Evolutionary conservation across 2,113 vertebrate species (phyloP).

Genomic region (Lagopus muta): DNA sequence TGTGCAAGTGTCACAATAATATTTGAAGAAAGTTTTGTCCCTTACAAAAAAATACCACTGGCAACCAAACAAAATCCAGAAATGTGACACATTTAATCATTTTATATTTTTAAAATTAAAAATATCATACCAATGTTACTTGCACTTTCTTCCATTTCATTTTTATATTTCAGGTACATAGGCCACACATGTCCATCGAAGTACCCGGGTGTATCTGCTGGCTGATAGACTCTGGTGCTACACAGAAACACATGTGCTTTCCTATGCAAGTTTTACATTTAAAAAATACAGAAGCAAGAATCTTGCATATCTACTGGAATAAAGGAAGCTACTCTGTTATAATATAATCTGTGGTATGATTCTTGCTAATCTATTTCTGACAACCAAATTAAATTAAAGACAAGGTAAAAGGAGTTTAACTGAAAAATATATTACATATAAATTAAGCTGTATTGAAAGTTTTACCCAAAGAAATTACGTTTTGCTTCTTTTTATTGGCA

Average conservation of each 20-base stretch:
- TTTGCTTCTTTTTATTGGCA: background rate
- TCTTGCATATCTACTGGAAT: background rate
- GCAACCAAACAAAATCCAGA: background rate
- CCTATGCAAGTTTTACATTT: background rate
- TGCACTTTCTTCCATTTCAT: constrained; percentile 78
- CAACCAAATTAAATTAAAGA: background rate
- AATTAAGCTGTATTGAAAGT: background rate
- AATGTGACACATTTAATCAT: background rate
- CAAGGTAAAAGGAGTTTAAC: background rate
- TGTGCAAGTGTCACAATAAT: background rate
- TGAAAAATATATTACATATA: background rate
- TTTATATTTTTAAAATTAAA: background rate
- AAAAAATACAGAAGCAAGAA: background rate
- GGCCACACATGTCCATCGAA: constrained; percentile 95
- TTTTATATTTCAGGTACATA: constrained; percentile 90
- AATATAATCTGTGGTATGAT: background rate
- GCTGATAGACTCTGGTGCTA: constrained; percentile 87
- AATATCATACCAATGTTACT: constrained; percentile 80
- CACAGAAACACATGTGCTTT: constrained; percentile 46
- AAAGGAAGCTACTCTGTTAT: background rate
- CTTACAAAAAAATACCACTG: background rate
- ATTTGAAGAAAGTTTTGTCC: background rate
- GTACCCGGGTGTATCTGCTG: constrained; percentile 90
- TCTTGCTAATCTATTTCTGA: background rate
- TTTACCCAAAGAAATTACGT: background rate